Percentiles rank a stretch among this genome's conserved stretches.
Conservation (phyloP, 2,113 vertebrate genomes). For the Agapornis roseicollis region DNA sequence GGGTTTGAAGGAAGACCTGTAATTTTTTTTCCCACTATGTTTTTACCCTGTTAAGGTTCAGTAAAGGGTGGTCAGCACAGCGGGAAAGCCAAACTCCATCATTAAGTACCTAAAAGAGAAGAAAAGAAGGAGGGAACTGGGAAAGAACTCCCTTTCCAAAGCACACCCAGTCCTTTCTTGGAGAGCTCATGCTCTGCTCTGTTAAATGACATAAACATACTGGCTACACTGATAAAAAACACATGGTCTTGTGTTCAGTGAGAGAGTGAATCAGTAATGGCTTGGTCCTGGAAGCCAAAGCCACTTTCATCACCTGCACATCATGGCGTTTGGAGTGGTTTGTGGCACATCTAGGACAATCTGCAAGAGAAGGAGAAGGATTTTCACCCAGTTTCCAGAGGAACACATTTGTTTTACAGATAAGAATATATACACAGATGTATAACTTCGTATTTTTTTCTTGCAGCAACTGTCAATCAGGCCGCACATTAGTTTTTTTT, state of each 20-base stretch:
- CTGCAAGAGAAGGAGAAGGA: background rate
- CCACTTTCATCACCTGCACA: background rate
- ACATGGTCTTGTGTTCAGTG: background rate
- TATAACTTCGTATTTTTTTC: background rate
- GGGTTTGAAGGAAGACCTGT: accelerated
- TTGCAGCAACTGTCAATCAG: conserved; percentile 14
- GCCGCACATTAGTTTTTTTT: background rate
- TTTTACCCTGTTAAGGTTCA: background rate
- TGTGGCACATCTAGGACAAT: background rate
- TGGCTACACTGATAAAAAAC: background rate
- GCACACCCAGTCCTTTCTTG: background rate
- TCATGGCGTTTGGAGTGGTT: background rate
- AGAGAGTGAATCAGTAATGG: background rate
- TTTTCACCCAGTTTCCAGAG: background rate
- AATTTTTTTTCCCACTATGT: background rate
- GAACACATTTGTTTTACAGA: background rate
- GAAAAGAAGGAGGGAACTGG: background rate
- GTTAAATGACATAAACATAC: background rate
- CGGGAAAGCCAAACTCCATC: background rate
- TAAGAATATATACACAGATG: background rate
- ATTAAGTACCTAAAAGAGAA: background rate
- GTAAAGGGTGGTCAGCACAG: accelerated
- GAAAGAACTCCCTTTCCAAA: background rate
- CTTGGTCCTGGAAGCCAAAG: background rate
- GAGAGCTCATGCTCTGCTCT: background rate